These are phyloP conservation scores for Formica aserva DNA, from an alignment of 2,888 invertebrate genomes.

Conservation along the genomic window DNA sequence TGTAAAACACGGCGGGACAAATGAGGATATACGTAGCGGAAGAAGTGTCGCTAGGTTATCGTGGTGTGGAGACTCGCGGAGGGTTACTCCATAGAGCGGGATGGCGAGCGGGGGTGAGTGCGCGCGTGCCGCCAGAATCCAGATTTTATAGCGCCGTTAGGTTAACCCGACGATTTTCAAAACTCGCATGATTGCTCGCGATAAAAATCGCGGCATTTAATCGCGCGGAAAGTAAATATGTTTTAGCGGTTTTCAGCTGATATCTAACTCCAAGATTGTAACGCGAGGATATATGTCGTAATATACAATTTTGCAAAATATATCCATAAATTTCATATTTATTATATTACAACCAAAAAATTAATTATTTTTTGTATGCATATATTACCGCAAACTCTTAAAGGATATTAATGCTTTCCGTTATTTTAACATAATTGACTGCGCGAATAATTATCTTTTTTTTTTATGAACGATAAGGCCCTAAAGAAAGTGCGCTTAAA, in stretches of 20 bases:
- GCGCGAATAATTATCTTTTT: slow-evolving; percentile 68
- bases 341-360: not conserved
- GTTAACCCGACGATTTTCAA: slow-evolving; percentile 73
- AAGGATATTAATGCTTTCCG: slow-evolving; percentile 59
- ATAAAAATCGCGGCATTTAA: slow-evolving; percentile 66
- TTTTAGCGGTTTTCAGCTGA: slow-evolving; percentile 22
- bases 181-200: slow-evolving; percentile 74
- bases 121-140: slow-evolving; percentile 66
- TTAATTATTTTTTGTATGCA: not conserved
- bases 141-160: slow-evolving; percentile 78
- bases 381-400: slow-evolving; percentile 1
- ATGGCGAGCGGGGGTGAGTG: slow-evolving; percentile 53
- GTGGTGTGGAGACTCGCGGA: slow-evolving; percentile 63
- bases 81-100: slow-evolving; percentile 55
- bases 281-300: not conserved
- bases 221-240: slow-evolving; percentile 73
- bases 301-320: not conserved
- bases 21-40: slow-evolving; percentile 82
- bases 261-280: slow-evolving; percentile 30
- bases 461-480: slow-evolving; percentile 71
- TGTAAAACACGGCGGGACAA: slow-evolving; percentile 82
- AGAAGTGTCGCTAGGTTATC: slow-evolving; percentile 73
- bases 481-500: slow-evolving; percentile 67
- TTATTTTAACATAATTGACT: slow-evolving; percentile 72
- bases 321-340: not conserved